A percentile compares a stretch with the other conserved stretches of the same genome.
These are phyloP conservation scores for Beroe ovata DNA, from an alignment of 37 sponge, comb jelly and placozoan genomes.

Conservation along the genomic window DNA sequence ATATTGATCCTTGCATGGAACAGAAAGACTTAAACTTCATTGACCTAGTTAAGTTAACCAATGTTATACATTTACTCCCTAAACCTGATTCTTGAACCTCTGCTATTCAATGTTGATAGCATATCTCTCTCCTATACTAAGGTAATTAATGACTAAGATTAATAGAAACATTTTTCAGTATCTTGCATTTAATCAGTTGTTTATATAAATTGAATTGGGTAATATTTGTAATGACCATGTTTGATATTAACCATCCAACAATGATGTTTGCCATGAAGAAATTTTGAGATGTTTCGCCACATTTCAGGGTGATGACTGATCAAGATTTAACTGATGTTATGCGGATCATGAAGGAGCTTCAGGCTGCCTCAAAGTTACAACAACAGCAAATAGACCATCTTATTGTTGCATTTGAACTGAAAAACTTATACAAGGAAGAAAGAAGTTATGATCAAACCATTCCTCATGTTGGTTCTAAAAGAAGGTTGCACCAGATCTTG, in stretches of 20 bases:
- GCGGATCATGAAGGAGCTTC: not conserved
- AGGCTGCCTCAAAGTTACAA: not conserved
- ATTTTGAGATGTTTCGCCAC: too few relatives aligned
- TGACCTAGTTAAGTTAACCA: not conserved
- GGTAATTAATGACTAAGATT: too few relatives aligned
- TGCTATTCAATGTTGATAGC: too few relatives aligned
- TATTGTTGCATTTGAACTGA: not conserved
- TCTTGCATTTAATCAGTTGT: too few relatives aligned
- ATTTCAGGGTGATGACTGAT: too few relatives aligned
- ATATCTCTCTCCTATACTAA: too few relatives aligned
- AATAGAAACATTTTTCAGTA: too few relatives aligned
- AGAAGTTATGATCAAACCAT: not conserved
- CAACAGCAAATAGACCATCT: slow-evolving; percentile 33
- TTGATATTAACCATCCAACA: too few relatives aligned
- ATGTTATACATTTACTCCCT: slow-evolving; percentile 1
- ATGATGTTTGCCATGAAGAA: too few relatives aligned
- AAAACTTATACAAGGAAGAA: not conserved
- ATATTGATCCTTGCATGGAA: not conserved
- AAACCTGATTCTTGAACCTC: not conserved
- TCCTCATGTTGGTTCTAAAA: not conserved
- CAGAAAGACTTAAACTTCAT: not conserved
- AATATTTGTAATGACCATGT: too few relatives aligned
- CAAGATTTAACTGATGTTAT: slow-evolving; percentile 28
- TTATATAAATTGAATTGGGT: too few relatives aligned
- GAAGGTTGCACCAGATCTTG: not conserved